These are phyloP conservation scores for Chloroceryle inda DNA, from an alignment of 2,797 vertebrate genomes.

Conservation along the genomic window DNA sequence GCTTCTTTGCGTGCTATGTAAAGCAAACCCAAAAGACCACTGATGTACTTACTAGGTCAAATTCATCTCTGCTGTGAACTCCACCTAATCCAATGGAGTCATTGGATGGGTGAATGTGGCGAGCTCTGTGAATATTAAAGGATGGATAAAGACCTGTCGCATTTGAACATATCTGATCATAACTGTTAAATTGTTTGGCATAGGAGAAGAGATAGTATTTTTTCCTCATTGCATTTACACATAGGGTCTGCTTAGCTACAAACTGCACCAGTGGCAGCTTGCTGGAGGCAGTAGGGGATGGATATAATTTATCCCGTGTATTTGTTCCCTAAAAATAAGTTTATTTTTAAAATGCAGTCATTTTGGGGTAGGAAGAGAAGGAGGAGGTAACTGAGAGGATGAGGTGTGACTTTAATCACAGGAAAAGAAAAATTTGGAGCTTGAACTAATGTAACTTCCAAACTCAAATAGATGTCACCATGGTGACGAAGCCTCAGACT, in stretches of 20 bases:
- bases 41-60: background rate
- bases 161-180: background rate
- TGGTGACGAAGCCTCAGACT: conserved; percentile 49
- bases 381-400: conserved; percentile 11
- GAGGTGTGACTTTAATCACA: conserved; percentile 15
- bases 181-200: background rate
- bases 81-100: conserved; percentile 19
- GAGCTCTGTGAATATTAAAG: background rate
- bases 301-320: background rate
- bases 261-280: background rate
- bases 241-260: background rate
- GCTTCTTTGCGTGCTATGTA: conserved; percentile 12
- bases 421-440: conserved; percentile 51
- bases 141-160: background rate
- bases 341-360: background rate
- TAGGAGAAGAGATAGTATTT: background rate
- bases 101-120: background rate
- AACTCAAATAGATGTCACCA: conserved; percentile 46
- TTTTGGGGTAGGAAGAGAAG: background rate
- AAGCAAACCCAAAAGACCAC: conserved; percentile 19
- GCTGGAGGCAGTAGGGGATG: background rate
- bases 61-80: conserved; percentile 1
- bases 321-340: conserved; percentile 17
- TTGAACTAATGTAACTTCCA: conserved; percentile 15
- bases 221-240: background rate